A percentile compares a stretch with the other conserved stretches of the same genome.
Evolutionary conservation across 2,113 vertebrate genomes (phyloP).

Genomic region (Ursus arctos): DNA sequence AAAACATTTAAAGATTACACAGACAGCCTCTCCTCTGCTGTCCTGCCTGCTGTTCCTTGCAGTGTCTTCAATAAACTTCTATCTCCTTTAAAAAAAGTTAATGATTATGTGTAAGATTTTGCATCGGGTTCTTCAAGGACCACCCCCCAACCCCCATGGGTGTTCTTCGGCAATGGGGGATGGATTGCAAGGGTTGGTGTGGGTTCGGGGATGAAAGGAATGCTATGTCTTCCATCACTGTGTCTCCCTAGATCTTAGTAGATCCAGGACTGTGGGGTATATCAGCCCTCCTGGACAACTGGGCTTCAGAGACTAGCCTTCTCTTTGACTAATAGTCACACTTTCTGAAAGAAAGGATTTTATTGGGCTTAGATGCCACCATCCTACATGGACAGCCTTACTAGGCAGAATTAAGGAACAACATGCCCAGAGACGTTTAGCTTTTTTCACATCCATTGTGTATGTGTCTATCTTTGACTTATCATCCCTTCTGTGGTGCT

Average conservation of each 20-base stretch:
- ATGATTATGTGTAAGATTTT: background rate
- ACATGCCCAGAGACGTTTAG: background rate
- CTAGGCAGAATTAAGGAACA: background rate
- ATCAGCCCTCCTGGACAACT: background rate
- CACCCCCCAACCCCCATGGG: no score
- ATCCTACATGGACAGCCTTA: background rate
- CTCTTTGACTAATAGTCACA: background rate
- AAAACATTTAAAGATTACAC: background rate
- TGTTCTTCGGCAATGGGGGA: background rate
- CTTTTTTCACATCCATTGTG: background rate
- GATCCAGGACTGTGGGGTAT: background rate
- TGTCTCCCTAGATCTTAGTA: background rate
- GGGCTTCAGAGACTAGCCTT: background rate
- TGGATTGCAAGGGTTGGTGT: background rate
- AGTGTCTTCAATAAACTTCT: background rate
- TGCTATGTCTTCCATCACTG: background rate
- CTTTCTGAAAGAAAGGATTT: background rate
- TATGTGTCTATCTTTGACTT: background rate
- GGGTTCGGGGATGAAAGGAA: background rate
- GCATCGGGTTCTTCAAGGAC: background rate
- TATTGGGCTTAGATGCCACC: background rate
- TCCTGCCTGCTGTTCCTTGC: background rate
- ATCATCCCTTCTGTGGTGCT: background rate
- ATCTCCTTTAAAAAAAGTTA: background rate
- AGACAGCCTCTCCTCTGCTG: background rate